These are phyloP conservation scores for Mercenaria mercenaria DNA, from an alignment of 1,140 invertebrate species.

Conservation along the genomic window DNA sequence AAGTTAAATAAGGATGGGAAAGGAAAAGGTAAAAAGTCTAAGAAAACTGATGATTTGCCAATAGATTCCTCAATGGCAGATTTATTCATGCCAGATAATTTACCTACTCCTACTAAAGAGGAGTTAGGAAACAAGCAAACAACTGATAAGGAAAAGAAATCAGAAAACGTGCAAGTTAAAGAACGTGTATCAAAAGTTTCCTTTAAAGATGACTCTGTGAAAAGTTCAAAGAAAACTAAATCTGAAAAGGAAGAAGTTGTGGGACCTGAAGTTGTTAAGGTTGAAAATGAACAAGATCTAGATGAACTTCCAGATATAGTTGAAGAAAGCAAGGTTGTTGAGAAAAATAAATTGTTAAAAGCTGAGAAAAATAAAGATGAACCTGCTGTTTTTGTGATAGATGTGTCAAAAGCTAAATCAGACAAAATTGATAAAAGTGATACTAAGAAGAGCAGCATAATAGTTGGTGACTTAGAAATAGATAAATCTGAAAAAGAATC, in stretches of 20 bases:
- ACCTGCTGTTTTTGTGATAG: neutral
- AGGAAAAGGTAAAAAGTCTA: conserved; percentile 56
- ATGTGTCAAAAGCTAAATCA: neutral
- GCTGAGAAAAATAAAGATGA: neutral
- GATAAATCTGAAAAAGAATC: neutral
- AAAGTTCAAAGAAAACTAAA: neutral
- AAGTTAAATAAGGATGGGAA: conserved; percentile 50
- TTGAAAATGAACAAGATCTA: neutral
- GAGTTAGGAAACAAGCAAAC: neutral
- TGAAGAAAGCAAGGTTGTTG: neutral
- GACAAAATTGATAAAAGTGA: neutral
- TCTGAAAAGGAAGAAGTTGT: neutral
- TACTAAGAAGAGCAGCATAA: neutral
- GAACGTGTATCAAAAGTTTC: conserved; percentile 20
- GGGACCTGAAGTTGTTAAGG: neutral
- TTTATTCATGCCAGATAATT: conserved; percentile 60
- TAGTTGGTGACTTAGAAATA: neutral
- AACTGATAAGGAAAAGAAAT: neutral
- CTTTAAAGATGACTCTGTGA: conserved; percentile 9
- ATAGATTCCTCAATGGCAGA: conserved; percentile 59
- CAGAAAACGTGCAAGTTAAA: neutral
- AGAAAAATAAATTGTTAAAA: neutral
- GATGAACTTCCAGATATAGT: neutral
- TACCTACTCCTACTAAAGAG: conserved; percentile 39
- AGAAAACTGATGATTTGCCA: conserved; percentile 48